Evolutionary conservation across 2,797 vertebrate genomes (phyloP), one percentile per base, ranked within the genome.

Genomic region (Anolis apletophallus): DNA sequence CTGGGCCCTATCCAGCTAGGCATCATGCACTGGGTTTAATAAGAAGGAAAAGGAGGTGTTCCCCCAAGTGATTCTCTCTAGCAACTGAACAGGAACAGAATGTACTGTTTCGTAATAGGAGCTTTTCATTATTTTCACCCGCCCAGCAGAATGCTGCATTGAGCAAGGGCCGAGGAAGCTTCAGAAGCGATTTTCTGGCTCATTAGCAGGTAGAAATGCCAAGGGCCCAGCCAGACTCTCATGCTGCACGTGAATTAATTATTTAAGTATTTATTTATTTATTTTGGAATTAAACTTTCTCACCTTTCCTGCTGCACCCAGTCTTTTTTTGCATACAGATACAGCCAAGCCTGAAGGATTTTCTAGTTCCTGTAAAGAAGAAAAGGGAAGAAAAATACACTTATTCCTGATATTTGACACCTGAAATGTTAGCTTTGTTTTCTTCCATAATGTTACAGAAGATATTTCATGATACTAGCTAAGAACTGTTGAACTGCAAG

Each of bases 51-150:
- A 19, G 23, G 32, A 34, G 29, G 34, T 34, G 59, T 34, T 54
- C 32, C 59, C 59, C 55, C 46, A 55, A 12, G 68, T 50, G 77
- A 75, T 80, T 69, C 69, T 34, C 61, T 76, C 61, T 59, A 21
- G 19, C 21, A 17, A 75, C 71, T 69, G 61, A n/a, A 59, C 11
- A 69, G 73, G 78, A 17, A 85, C 69, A 80, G 75, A 84, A 74
- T 84, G 76, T 84, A 46, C 68, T 55, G 26, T 67, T 32, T 82
- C 17, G 29, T 76, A 82, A 82, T 36, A 69, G 36, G 29, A 69
- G 50, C 50, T 76, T 75, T 21, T 19, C 7, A 34, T 46, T 40
- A 32, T 54, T 67, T 77, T 59, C 34, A 52, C 23, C 36, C 46
- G n/a, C 7, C 59, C 32, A 54, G 26, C 72, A 55, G 16, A 86